Percentiles rank a stretch among this genome's conserved stretches.
phyloP scores from a whole-genome alignment of 2,113 vertebrate species.

The Menidia beryllina region DNA sequence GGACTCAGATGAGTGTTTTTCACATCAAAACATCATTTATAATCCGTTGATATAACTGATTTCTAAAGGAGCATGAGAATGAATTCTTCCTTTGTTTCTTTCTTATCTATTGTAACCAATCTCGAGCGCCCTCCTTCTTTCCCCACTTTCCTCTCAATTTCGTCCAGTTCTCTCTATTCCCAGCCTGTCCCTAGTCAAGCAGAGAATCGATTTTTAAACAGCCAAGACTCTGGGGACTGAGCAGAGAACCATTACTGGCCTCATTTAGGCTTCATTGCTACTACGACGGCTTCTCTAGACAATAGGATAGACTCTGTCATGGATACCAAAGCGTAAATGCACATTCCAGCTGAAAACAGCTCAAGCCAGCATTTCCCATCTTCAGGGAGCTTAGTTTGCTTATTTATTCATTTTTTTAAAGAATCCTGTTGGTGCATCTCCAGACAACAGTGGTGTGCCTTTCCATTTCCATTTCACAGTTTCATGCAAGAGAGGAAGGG shows the following conservation, averaged over 20 bases:
- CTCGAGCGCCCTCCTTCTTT: constrained; percentile 7
- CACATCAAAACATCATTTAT: background rate
- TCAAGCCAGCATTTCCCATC: constrained; percentile 69
- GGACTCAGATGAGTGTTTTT: background rate
- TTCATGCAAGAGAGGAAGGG: constrained; percentile 16
- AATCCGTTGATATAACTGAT: background rate
- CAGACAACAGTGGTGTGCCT: constrained; percentile 36
- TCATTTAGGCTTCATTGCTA: constrained; percentile 76
- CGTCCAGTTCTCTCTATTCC: constrained; percentile 56
- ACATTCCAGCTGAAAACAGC: constrained; percentile 65
- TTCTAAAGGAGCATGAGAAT: constrained; percentile 18
- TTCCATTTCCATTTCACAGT: constrained; percentile 65
- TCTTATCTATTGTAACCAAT: constrained; percentile 47
- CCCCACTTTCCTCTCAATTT: constrained; percentile 51
- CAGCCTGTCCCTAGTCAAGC: constrained; percentile 72
- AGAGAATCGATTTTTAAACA: constrained; percentile 80
- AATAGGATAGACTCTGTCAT: constrained; percentile 71
- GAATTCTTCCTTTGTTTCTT: constrained; percentile 15
- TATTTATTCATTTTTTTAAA: constrained; percentile 25
- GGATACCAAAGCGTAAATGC: constrained; percentile 69
- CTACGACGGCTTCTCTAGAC: constrained; percentile 69
- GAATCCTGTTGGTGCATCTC: constrained; percentile 31
- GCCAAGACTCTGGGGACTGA: constrained; percentile 68
- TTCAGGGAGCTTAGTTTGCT: constrained; percentile 50
- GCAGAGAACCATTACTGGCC: constrained; percentile 75